A percentile compares a stretch with the other conserved stretches of the same genome.
Evolutionary conservation across 1,140 invertebrate genomes (phyloP).

Genomic region (Lerema accius): DNA sequence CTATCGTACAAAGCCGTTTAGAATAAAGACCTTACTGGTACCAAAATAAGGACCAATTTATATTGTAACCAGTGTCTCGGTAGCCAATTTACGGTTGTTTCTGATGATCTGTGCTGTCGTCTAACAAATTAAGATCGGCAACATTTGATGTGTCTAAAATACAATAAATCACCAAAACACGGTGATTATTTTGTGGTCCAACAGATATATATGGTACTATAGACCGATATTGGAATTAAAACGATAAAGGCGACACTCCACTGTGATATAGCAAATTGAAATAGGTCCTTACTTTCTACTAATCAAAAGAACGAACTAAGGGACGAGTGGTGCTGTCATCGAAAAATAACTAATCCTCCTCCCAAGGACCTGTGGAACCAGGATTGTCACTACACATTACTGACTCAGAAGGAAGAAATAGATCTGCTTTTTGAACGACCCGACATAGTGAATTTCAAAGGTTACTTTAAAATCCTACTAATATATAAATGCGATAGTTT

Average conservation of each 20-base stretch:
- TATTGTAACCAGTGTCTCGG: neutral
- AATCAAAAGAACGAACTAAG: too few species aligned
- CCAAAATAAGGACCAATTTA: neutral
- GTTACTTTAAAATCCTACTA: too few species aligned
- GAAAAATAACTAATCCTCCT: too few species aligned
- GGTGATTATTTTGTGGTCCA: constrained; percentile 54
- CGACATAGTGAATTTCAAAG: too few species aligned
- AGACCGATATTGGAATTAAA: constrained; percentile 25
- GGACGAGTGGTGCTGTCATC: too few species aligned
- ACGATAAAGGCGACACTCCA: constrained; percentile 3
- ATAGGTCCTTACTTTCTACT: too few species aligned
- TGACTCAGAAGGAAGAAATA: too few species aligned
- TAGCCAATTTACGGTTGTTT: constrained; percentile 12
- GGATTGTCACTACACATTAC: too few species aligned
- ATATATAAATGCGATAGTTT: too few species aligned
- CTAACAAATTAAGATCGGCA: constrained; percentile 43
- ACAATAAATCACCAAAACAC: constrained; percentile 54
- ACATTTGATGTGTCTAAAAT: constrained; percentile 52
- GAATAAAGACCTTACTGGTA: constrained; percentile 21
- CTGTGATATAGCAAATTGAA: neutral
- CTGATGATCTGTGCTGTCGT: constrained; percentile 28
- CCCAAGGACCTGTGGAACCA: too few species aligned
- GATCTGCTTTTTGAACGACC: too few species aligned
- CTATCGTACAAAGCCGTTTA: neutral
- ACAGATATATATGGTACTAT: constrained; percentile 31